Conservation (phyloP, 2,888 invertebrate genomes). For the Caenorhabditis virilis region DNA sequence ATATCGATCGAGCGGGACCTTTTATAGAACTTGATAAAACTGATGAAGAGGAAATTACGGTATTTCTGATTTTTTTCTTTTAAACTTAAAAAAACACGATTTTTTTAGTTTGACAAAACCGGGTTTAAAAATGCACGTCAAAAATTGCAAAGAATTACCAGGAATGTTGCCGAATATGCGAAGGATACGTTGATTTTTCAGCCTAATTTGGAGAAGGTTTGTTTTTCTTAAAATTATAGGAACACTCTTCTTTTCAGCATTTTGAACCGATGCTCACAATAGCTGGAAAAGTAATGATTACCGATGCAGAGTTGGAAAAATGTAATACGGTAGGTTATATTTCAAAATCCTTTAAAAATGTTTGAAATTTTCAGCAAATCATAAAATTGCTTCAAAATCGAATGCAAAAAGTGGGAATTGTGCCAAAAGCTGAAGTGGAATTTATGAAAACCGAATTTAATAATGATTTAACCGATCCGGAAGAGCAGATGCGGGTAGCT, state of each 20-base stretch:
- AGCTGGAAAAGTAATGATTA: slow-evolving; percentile 26
- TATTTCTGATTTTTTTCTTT: neutral
- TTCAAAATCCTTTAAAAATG: neutral
- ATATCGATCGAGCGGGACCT: slow-evolving; percentile 12
- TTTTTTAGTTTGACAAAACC: neutral
- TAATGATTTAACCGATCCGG: slow-evolving; percentile 11
- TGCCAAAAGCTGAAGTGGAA: neutral
- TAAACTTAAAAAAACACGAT: neutral
- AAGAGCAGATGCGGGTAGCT: slow-evolving; percentile 40
- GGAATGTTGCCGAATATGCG: slow-evolving; percentile 13
- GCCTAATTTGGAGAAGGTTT: slow-evolving; percentile 1
- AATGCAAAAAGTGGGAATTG: neutral
- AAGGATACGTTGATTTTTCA: slow-evolving; percentile 11
- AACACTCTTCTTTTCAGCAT: neutral
- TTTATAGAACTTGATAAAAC: too few relatives aligned
- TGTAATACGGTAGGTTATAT: slow-evolving; percentile 23
- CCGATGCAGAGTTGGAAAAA: slow-evolving; percentile 32
- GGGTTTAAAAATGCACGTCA: neutral
- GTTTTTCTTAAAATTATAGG: slow-evolving; percentile 9
- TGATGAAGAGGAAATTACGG: neutral
- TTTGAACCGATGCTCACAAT: slow-evolving; percentile 25
- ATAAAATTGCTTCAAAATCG: slow-evolving; percentile 12
- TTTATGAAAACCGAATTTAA: too few relatives aligned
- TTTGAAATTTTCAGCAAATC: slow-evolving; percentile 1
- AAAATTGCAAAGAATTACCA: slow-evolving; percentile 11